Percentiles rank a stretch among this genome's conserved stretches.
Evolutionary conservation across 2,797 vertebrate genomes (phyloP).

Genomic region (Linurgus olivaceus): DNA sequence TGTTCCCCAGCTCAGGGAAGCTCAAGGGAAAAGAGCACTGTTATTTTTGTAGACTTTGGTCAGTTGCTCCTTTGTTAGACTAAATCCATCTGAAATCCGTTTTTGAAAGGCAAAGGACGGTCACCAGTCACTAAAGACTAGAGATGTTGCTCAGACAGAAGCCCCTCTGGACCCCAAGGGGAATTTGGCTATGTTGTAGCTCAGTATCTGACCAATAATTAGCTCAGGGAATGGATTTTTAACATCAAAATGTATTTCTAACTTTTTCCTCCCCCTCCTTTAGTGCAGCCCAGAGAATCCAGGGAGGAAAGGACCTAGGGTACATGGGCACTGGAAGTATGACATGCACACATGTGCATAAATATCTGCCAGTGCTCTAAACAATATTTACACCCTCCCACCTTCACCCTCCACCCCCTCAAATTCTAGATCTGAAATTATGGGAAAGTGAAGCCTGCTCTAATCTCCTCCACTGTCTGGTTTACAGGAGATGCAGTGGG

Average conservation of each 20-base stretch:
- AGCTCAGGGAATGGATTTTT: neutral
- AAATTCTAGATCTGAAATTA: neutral
- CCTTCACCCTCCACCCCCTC: neutral
- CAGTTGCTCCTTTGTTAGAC: neutral
- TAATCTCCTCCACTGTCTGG: neutral
- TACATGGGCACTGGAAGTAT: neutral
- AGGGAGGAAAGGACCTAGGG: neutral
- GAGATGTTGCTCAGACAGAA: neutral
- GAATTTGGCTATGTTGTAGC: neutral
- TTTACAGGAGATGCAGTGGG: neutral
- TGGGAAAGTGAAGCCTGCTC: neutral
- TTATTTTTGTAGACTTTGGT: constrained; percentile 1
- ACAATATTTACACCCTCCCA: neutral
- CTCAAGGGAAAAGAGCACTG: neutral
- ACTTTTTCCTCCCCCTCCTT: neutral
- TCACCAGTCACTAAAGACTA: neutral
- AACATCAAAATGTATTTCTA: neutral
- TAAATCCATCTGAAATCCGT: constrained; percentile 7
- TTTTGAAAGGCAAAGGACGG: neutral
- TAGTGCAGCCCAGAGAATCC: neutral
- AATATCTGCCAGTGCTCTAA: neutral
- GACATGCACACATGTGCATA: neutral
- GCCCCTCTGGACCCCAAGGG: neutral
- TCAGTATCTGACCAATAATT: neutral
- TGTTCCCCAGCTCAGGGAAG: neutral